phyloP scores from a whole-genome alignment of 2,797 vertebrate species.

The Urophycis tenuis region DNA sequence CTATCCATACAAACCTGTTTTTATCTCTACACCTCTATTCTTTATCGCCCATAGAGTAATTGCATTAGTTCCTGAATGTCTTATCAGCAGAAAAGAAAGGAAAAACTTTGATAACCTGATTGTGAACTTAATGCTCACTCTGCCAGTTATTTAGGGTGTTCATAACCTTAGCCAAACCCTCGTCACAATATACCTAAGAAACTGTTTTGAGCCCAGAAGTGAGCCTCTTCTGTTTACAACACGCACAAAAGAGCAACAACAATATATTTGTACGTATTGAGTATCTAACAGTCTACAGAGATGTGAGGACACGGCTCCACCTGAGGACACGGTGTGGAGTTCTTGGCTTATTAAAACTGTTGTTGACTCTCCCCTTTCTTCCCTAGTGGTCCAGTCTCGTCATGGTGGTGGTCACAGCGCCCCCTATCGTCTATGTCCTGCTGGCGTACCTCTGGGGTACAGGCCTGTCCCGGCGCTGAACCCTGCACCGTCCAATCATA shows the following conservation, averaged over 20 bases:
- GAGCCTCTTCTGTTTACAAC: background rate
- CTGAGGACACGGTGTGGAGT: background rate
- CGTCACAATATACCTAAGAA: background rate
- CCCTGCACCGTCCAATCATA: background rate
- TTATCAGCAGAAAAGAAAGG: background rate
- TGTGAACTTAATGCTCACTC: background rate
- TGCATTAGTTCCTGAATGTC: background rate
- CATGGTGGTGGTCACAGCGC: slow-evolving; percentile 49
- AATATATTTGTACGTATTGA: background rate
- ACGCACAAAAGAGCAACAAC: background rate
- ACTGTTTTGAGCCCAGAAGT: background rate
- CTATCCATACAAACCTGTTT: background rate
- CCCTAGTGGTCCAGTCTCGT: slow-evolving; percentile 53
- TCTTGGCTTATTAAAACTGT: slow-evolving; percentile 10
- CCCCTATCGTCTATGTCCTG: slow-evolving; percentile 46
- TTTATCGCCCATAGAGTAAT: background rate
- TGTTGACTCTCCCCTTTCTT: slow-evolving; percentile 19
- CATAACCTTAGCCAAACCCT: background rate
- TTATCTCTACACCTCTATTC: background rate
- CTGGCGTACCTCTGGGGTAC: slow-evolving; percentile 37
- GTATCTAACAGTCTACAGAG: background rate
- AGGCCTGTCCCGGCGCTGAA: slow-evolving; percentile 22
- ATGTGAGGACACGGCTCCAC: background rate
- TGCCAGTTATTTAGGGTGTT: background rate
- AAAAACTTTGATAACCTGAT: background rate